Evolutionary conservation across 2,888 invertebrate species (phyloP), one percentile per base, ranked within the genome.

Genomic region (Schizotus pectinicornis): DNA sequence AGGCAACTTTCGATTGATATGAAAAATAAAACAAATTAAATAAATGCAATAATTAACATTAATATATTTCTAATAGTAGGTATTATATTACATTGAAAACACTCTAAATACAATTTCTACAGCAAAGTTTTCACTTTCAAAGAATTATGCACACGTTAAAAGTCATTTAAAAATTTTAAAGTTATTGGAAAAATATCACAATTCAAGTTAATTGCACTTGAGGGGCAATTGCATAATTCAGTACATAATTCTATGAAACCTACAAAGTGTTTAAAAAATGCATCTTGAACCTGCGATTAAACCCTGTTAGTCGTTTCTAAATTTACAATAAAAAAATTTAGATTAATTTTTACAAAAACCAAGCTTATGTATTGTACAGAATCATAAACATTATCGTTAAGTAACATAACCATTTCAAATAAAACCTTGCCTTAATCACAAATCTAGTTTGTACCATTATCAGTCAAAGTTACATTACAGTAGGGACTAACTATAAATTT

Each of bases 21-120:
- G 13, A 39, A 7, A 58, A 62, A 64, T 59, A 35, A 64, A 63
- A 67, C 49, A 37, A 50, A 36, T 50, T 64, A 65, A 22, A n/a
- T 62, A 67, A 65, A 70, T 71, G 71, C 71, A 71, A 64, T 69
- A 63, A 70, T 72, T 72, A 74, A 74, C 72, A 75, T 74, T 76
- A 75, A 73, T 76, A 76, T 75, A 76, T 78, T 74, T 74, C 74
- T 73, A 76, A 73, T 46, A 38, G 43, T 53, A 58, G 35, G 74
- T 72, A 73, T 67, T 76, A 77, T 77, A 76, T 76, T 79, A 77
- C 77, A 79, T 74, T 73, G 72, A 76, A 76, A 74, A 74, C 74
- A 75, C 72, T 71, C 75, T 77, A 78, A 75, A 76, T 77, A 76
- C 73, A 75, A 70, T 71, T 74, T 74, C 70, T 74, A 75, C 74